Evolutionary conservation across 2,888 invertebrate genomes (phyloP).

Genomic region (Mellilla xanthometata): DNA sequence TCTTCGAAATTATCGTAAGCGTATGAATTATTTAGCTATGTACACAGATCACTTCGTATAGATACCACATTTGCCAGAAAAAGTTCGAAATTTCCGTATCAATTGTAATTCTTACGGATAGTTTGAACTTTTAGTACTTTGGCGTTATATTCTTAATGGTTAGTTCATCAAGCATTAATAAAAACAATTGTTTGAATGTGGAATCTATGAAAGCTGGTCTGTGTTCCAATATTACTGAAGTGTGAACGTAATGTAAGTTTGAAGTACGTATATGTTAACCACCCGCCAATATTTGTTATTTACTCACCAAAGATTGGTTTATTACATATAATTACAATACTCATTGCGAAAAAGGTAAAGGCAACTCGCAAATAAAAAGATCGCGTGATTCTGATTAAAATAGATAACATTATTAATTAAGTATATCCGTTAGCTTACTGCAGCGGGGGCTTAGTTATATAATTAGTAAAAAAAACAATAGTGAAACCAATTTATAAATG

Average conservation of each 20-base stretch:
- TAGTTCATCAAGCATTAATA: no score
- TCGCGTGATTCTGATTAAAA: no score
- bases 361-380: neutral
- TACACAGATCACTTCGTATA: neutral
- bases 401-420: no score
- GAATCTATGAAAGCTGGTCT: no score
- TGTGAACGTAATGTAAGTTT: conserved; percentile 21
- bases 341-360: conserved; percentile 21
- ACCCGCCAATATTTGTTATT: conserved; percentile 19
- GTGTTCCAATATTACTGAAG: conserved; percentile 8
- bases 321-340: conserved; percentile 31
- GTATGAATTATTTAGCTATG: conserved; percentile 7
- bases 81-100: no score
- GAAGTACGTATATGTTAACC: conserved; percentile 5
- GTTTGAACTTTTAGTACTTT: no score
- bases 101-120: no score
- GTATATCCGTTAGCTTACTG: no score
- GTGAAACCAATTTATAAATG: neutral
- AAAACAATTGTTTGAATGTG: no score
- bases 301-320: conserved; percentile 34
- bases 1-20: conserved; percentile 26
- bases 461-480: neutral
- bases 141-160: no score
- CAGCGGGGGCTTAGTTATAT: neutral
- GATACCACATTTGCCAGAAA: no score